Percentiles rank a stretch among this genome's conserved stretches.
These are phyloP conservation scores for Chanos chanos DNA, from an alignment of 2,797 vertebrate genomes.

Conservation along the genomic window DNA sequence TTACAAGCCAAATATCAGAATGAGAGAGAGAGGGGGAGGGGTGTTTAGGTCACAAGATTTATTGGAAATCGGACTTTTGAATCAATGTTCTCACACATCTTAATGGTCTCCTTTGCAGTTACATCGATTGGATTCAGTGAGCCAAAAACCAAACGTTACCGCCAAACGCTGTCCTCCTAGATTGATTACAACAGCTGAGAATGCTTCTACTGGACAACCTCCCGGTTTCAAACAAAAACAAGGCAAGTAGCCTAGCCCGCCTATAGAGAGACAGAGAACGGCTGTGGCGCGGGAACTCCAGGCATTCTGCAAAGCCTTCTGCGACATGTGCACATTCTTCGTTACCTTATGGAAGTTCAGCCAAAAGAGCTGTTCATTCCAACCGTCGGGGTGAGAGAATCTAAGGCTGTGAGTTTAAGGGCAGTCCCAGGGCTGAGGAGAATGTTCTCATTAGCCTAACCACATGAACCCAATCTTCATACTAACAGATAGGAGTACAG, in stretches of 20 bases:
- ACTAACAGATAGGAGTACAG: too few relatives aligned
- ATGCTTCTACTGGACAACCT: slow-evolving; percentile 21
- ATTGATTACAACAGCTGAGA: slow-evolving; percentile 28
- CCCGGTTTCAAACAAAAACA: slow-evolving; percentile 35
- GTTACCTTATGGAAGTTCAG: neutral
- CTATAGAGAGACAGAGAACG: slow-evolving; percentile 15
- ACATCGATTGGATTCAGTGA: slow-evolving; percentile 8
- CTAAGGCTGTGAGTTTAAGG: too few relatives aligned
- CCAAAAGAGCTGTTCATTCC: neutral
- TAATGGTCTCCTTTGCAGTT: slow-evolving; percentile 1
- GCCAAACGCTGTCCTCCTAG: neutral
- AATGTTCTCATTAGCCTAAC: too few relatives aligned
- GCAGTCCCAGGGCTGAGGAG: too few relatives aligned
- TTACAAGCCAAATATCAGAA: too few relatives aligned
- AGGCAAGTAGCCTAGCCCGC: slow-evolving; percentile 27
- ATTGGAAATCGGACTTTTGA: slow-evolving; percentile 27
- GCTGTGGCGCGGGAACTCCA: neutral
- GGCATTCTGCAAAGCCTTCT: slow-evolving; percentile 7
- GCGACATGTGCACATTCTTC: slow-evolving; percentile 6
- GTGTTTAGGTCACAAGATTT: too few relatives aligned
- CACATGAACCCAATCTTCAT: too few relatives aligned
- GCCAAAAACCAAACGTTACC: slow-evolving; percentile 25
- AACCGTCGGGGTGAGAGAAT: too few relatives aligned
- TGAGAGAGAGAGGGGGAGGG: too few relatives aligned
- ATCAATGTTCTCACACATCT: slow-evolving; percentile 1